Percentiles rank a stretch among this genome's conserved stretches.
Conservation (phyloP, 2,888 invertebrate genomes). For the Pammene fasciana region DNA sequence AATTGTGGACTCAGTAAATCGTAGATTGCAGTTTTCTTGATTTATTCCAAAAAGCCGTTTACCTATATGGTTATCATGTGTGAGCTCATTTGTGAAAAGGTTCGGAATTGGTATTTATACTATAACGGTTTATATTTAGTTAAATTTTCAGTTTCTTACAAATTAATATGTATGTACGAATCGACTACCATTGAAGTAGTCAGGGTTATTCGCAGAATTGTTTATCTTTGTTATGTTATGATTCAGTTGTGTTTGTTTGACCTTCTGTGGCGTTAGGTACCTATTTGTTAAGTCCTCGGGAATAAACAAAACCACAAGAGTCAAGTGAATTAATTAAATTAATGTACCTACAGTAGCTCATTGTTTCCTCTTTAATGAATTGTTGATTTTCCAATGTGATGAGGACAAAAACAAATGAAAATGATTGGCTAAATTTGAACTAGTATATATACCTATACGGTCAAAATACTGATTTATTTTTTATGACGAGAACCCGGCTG, state of each 20-base stretch:
- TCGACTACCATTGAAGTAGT: neutral
- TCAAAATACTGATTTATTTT: neutral
- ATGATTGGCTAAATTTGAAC: too few species aligned
- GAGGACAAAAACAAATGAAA: too few species aligned
- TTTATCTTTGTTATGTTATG: neutral
- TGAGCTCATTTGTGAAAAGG: conserved; percentile 1
- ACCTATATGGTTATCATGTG: conserved; percentile 41
- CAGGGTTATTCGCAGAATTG: neutral
- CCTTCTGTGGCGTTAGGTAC: neutral
- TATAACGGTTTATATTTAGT: neutral
- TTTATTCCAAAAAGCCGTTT: conserved; percentile 51
- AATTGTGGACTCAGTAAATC: conserved; percentile 62
- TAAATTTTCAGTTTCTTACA: neutral
- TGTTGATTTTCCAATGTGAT: too few species aligned
- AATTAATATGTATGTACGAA: neutral
- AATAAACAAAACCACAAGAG: conserved; percentile 15
- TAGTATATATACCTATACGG: too few species aligned
- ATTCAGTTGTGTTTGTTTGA: conserved; percentile 12
- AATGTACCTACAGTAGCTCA: neutral
- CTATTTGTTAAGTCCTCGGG: neutral
- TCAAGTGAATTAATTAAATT: neutral
- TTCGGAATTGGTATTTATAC: neutral
- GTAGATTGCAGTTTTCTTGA: conserved; percentile 59
- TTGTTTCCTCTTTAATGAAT: too few species aligned
- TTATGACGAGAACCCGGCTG: conserved; percentile 11